phyloP scores from a whole-genome alignment of 2,797 vertebrate genomes.

The Chaetodon trifasciatus region DNA sequence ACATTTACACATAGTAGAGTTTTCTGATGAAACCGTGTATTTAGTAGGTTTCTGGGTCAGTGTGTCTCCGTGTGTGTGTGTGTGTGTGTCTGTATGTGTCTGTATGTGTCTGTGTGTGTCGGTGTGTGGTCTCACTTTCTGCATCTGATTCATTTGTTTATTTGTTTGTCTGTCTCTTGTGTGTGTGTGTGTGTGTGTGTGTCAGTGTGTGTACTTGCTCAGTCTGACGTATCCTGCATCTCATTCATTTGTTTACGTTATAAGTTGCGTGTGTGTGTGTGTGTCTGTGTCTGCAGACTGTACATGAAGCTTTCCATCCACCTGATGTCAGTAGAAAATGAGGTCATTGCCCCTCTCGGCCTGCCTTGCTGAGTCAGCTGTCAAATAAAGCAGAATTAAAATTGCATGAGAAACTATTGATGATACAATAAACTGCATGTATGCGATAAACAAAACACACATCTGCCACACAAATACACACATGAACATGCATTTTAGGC shows the following conservation, averaged over 20 bases:
- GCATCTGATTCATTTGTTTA: slow-evolving; percentile 15
- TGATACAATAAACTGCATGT: neutral
- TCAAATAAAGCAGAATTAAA: slow-evolving; percentile 17
- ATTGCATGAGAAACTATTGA: slow-evolving; percentile 15
- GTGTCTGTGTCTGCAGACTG: neutral
- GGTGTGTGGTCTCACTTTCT: neutral
- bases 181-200: neutral
- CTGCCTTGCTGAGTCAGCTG: slow-evolving; percentile 50
- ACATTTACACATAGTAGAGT: neutral
- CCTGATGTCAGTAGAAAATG: slow-evolving; percentile 44
- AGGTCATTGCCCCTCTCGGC: slow-evolving; percentile 39
- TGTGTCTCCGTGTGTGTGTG: slow-evolving; percentile 11
- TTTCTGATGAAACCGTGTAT: slow-evolving; percentile 11
- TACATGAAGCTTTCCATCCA: slow-evolving; percentile 26
- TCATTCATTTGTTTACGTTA: slow-evolving; percentile 13
- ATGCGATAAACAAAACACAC: neutral
- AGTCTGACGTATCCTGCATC: slow-evolving; percentile 11
- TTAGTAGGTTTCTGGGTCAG: slow-evolving; percentile 54
- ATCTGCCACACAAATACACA: slow-evolving; percentile 4
- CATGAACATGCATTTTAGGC: neutral
- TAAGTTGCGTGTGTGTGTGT: neutral
- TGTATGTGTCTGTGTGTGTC: neutral
- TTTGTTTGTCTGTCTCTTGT: neutral
- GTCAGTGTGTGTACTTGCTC: neutral
- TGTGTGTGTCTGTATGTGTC: neutral